Conservation (phyloP, 2,113 vertebrate genomes). For the Etia nguti region DNA sequence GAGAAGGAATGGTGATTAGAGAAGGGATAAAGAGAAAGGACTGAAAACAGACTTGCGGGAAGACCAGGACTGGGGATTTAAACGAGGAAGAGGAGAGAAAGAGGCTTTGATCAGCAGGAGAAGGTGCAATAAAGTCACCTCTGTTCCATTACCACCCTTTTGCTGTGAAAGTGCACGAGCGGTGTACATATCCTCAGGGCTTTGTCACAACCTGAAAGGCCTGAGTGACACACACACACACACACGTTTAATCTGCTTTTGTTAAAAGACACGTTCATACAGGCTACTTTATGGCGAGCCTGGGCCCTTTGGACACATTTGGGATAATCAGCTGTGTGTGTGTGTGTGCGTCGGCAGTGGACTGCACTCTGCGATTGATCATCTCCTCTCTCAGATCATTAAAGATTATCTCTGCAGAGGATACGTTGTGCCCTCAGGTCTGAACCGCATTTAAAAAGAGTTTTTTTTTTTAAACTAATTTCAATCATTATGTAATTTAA, state of each 20-base stretch:
- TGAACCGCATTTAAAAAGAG: not conserved
- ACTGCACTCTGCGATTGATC: not conserved
- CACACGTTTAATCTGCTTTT: not conserved
- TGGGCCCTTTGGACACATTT: not conserved
- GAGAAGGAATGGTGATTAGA: not conserved
- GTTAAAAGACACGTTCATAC: slow-evolving; percentile 20
- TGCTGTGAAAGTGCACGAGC: slow-evolving; percentile 9
- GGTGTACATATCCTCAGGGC: not conserved
- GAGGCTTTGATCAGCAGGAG: slow-evolving; percentile 42
- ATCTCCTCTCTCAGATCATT: not conserved
- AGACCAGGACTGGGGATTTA: not conserved
- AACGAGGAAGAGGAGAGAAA: slow-evolving; percentile 21
- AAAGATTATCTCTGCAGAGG: not conserved
- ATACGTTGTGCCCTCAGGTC: not conserved
- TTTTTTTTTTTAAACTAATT: not conserved
- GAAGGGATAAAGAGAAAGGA: not conserved
- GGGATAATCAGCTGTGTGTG: not conserved
- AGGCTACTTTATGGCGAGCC: not conserved
- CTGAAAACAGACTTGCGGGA: not conserved
- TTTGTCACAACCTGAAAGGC: slow-evolving; percentile 19
- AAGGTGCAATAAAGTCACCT: slow-evolving; percentile 43
- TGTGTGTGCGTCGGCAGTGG: not conserved
- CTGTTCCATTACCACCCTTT: slow-evolving; percentile 32
- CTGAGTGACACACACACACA: not conserved
- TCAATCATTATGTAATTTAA: not conserved